Conservation (phyloP, 2,888 invertebrate species). For the Bimastos eiseni region DNA sequence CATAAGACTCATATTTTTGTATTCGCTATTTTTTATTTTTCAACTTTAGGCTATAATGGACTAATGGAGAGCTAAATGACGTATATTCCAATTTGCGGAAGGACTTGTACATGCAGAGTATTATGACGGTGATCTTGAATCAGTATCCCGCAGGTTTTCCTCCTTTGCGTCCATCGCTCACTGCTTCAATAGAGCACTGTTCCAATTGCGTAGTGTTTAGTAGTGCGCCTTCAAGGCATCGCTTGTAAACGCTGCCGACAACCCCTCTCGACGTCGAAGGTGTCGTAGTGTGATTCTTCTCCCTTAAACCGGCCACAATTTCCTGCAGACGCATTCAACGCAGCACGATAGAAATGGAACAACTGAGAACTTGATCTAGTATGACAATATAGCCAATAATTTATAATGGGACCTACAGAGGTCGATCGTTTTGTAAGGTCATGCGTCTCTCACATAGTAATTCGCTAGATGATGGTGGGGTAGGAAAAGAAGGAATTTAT, state of each 20-base stretch:
- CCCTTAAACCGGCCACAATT: constrained; percentile 35
- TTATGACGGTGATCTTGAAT: background rate
- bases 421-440: too few relatives aligned
- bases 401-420: too few relatives aligned
- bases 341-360: background rate
- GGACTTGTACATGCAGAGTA: background rate
- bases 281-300: constrained; percentile 37
- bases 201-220: background rate
- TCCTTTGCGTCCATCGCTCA: constrained; percentile 54
- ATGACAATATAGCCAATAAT: background rate
- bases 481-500: too few relatives aligned
- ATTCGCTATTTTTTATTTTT: background rate
- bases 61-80: too few relatives aligned
- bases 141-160: constrained; percentile 53
- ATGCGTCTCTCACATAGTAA: too few relatives aligned
- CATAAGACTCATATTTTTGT: background rate
- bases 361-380: background rate
- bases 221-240: constrained; percentile 21
- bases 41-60: background rate
- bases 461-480: too few relatives aligned
- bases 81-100: too few relatives aligned
- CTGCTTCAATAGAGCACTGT: constrained; percentile 47
- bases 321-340: constrained; percentile 30
- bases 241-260: constrained; percentile 34
- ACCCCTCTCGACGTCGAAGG: background rate